Evolutionary conservation across 2,113 vertebrate species (phyloP).

Genomic region (Colius striatus): DNA sequence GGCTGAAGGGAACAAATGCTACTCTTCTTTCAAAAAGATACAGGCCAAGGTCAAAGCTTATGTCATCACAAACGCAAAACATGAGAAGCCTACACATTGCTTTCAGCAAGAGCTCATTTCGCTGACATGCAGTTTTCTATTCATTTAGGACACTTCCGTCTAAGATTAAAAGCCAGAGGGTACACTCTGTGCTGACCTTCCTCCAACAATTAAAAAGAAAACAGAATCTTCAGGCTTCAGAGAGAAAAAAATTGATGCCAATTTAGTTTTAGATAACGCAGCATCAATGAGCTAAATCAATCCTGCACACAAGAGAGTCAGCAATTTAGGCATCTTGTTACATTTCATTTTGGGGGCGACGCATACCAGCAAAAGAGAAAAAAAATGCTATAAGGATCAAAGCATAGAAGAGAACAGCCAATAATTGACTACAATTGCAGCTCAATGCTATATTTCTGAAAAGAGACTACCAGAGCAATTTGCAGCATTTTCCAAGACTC

Average conservation of each 20-base stretch:
- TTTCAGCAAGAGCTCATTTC: conserved; percentile 58
- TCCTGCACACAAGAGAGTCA: conserved; percentile 18
- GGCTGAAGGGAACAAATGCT: conserved; percentile 41
- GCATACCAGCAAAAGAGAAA: conserved; percentile 10
- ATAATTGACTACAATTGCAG: conserved; percentile 32
- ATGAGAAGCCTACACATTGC: conserved; percentile 47
- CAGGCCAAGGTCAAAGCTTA: conserved; percentile 70
- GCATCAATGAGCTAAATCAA: conserved; percentile 60
- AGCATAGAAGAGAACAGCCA: conserved; percentile 9
- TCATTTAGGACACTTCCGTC: conserved; percentile 51
- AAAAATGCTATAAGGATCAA: conserved; percentile 25
- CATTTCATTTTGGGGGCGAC: background rate
- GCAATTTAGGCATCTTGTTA: conserved; percentile 40
- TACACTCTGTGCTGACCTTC: conserved; percentile 61
- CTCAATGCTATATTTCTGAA: conserved; percentile 7
- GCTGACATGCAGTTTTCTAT: conserved; percentile 62
- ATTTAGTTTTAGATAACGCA: conserved; percentile 57
- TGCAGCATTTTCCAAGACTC: background rate
- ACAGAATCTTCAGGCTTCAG: conserved; percentile 43
- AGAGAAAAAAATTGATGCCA: conserved; percentile 1
- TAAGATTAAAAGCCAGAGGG: conserved; percentile 57
- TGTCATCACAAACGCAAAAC: conserved; percentile 65
- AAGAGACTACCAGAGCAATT: conserved; percentile 12
- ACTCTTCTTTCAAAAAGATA: conserved; percentile 20
- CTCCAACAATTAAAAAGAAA: conserved; percentile 65